Base-by-base conservation (phyloP, 2,888 invertebrate species). In the Lepidochitona cinerea region DNA sequence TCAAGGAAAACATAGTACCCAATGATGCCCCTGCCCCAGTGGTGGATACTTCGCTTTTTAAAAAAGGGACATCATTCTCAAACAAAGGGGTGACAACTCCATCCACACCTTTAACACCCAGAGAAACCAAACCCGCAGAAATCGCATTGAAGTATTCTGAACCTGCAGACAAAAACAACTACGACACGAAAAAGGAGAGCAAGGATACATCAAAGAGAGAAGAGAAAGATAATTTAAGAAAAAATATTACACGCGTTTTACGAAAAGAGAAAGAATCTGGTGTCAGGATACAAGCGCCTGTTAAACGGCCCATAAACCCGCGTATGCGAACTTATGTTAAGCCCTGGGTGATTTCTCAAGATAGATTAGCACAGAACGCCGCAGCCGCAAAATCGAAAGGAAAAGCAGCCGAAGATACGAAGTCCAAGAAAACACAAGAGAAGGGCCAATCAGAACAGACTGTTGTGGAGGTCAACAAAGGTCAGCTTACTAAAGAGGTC, bases 31-130 rank as follows among this genome's bases (percentile, higher is more conserved):
- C 81, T 36, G 81, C 81, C 14, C 83, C 84, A 29, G 75, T 79
- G 49, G 82, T 85, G 6, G 76, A 85, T 52, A 81, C 81, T 12
- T 72, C 77, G 4, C 79, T 79, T 71, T 85, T 78, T 52, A 71
- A 71, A 65, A 68, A 71, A n/a, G n/a, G n/a, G n/a, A n/a, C n/a
- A n/a, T n/a, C n/a, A n/a, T n/a, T n/a, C n/a, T n/a, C n/a, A n/a
- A n/a, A n/a, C n/a, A n/a, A n/a, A n/a, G n/a, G n/a, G n/a, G n/a
- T n/a, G n/a, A n/a, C n/a, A n/a, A n/a, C n/a, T 41, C 72, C 76
- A 29, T 26, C 77, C 26, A 83, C 85, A 7, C 85, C 85, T 12
- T 69, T 82, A 23, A 83, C 83, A 41, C 84, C 85, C 2, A 75
- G 83, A 29, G 76, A 70, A 72, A 80, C 79, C 59, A 80, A 81